These are phyloP conservation scores for Nomada fabriciana DNA, from an alignment of 2,888 invertebrate genomes.

Conservation along the genomic window DNA sequence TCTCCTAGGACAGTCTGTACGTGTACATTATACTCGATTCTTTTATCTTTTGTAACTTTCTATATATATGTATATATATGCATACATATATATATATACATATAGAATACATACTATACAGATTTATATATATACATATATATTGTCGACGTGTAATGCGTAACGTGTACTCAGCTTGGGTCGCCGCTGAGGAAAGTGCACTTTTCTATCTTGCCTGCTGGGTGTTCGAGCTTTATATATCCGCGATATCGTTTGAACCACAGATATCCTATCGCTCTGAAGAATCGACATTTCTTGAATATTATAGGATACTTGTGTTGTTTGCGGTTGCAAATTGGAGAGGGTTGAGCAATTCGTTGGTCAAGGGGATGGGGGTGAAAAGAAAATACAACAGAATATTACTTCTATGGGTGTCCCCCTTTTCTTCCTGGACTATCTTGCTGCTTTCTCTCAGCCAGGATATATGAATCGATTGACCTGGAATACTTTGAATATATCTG, in stretches of 20 bases:
- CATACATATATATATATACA: conserved; percentile 63
- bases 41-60: conserved; percentile 80
- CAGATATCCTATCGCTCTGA: background rate
- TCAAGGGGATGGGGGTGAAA: background rate
- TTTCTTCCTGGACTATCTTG: background rate
- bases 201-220: conserved; percentile 65
- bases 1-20: conserved; percentile 61
- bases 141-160: conserved; percentile 53
- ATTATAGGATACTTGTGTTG: background rate
- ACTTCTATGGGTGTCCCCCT: background rate
- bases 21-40: conserved; percentile 75
- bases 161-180: conserved; percentile 57
- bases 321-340: background rate
- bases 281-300: background rate
- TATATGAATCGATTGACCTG: background rate
- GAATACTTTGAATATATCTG: background rate
- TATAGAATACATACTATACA: conserved; percentile 48
- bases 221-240: conserved; percentile 46
- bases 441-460: background rate
- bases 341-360: background rate
- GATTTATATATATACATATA: conserved; percentile 48
- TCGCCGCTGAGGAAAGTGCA: conserved; percentile 65
- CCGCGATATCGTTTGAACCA: conserved; percentile 17
- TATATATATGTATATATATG: conserved; percentile 68
- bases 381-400: background rate